Conservation (phyloP, 1,140 invertebrate genomes). For the Gyrodactylus bullatarudis region DNA sequence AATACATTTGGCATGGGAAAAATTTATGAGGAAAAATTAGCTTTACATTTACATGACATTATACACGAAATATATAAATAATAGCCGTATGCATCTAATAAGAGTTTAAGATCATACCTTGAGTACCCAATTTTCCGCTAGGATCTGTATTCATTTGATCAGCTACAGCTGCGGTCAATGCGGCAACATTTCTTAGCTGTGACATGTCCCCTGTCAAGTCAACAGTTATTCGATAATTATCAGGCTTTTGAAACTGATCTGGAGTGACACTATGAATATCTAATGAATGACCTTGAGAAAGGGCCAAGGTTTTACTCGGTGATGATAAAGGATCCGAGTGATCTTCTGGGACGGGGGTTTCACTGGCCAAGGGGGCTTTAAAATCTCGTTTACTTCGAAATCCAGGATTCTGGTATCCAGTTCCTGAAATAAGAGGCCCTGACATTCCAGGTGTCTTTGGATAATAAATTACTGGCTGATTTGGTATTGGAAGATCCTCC, state of each 20-base stretch:
- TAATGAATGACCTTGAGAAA: background rate
- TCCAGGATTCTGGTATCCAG: background rate
- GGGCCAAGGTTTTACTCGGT: background rate
- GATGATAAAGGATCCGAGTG: background rate
- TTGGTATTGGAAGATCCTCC: background rate
- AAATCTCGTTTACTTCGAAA: background rate
- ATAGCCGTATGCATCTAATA: too few relatives aligned
- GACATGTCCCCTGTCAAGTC: background rate
- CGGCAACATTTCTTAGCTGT: background rate
- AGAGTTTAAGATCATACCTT: background rate
- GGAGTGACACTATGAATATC: too few relatives aligned
- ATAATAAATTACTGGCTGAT: background rate
- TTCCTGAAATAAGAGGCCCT: background rate
- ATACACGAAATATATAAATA: too few relatives aligned
- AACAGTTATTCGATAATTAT: background rate
- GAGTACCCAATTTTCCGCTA: background rate
- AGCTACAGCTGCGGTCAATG: background rate
- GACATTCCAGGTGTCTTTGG: background rate
- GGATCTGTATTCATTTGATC: background rate
- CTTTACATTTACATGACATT: too few relatives aligned
- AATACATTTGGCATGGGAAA: too few relatives aligned
- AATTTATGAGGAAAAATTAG: too few relatives aligned
- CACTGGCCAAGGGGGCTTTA: background rate
- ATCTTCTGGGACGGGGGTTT: background rate
- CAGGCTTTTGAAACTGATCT: background rate